Conservation (phyloP, 2,113 vertebrate species). For the Peromyscus leucopus region DNA sequence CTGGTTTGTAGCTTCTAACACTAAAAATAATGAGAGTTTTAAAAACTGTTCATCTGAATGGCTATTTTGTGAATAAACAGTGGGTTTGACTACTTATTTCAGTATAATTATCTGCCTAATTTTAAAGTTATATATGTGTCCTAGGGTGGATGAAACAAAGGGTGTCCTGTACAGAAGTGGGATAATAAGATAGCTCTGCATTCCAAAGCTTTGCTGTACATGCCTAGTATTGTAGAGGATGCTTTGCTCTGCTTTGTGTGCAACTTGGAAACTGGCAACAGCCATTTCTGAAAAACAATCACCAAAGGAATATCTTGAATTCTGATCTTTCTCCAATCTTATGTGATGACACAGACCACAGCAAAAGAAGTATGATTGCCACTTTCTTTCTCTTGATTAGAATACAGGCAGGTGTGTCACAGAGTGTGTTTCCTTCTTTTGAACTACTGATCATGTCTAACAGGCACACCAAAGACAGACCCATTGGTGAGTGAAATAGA, state of each 20-base stretch:
- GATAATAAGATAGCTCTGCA: background rate
- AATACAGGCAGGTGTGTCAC: slow-evolving; percentile 12
- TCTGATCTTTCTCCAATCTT: background rate
- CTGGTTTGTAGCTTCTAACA: slow-evolving; percentile 8
- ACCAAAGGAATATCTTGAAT: background rate
- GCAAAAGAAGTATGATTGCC: slow-evolving; percentile 14
- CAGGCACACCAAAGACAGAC: slow-evolving; percentile 51
- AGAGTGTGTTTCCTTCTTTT: background rate
- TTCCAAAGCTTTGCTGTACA: background rate
- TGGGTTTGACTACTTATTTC: slow-evolving; percentile 34
- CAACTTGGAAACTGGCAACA: background rate
- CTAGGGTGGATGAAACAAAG: background rate
- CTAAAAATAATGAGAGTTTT: slow-evolving; percentile 28
- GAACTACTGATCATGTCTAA: slow-evolving; percentile 37
- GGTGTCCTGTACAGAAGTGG: background rate
- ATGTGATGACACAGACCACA: slow-evolving; percentile 41
- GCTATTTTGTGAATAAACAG: slow-evolving; percentile 39
- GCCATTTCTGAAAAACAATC: background rate
- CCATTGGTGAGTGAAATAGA: slow-evolving; percentile 50
- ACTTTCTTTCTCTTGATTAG: background rate
- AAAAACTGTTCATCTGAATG: slow-evolving; percentile 26
- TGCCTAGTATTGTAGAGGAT: background rate
- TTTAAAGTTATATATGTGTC: background rate
- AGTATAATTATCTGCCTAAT: slow-evolving; percentile 41
- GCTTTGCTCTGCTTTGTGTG: background rate